These are phyloP conservation scores for Andrena praecox DNA, from an alignment of 2,888 invertebrate genomes.

Conservation along the genomic window DNA sequence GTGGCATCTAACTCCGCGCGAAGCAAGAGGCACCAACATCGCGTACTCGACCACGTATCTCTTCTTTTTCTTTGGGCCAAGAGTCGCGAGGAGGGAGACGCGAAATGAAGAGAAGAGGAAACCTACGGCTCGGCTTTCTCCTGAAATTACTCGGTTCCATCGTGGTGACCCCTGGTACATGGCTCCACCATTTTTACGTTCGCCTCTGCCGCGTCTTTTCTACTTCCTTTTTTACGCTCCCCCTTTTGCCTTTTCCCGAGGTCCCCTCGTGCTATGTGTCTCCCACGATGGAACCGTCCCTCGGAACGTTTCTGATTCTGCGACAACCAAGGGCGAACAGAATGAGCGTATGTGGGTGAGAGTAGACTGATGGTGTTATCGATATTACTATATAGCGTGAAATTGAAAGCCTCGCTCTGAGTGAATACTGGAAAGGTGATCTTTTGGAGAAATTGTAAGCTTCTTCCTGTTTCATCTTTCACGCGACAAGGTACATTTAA, in stretches of 20 bases:
- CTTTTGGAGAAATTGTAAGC: background rate
- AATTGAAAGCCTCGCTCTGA: conserved; percentile 17
- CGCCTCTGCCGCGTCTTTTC: conserved; percentile 21
- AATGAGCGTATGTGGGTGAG: conserved; percentile 20
- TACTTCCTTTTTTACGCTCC: conserved; percentile 23
- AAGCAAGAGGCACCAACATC: conserved; percentile 46
- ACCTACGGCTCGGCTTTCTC: conserved; percentile 62
- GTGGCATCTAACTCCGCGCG: conserved; percentile 60
- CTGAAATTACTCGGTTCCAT: conserved; percentile 71
- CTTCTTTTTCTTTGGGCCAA: conserved; percentile 36
- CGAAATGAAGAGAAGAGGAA: conserved; percentile 49
- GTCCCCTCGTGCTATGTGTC: conserved; percentile 14
- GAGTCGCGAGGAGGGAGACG: conserved; percentile 28
- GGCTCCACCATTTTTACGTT: conserved; percentile 45
- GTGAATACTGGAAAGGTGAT: background rate
- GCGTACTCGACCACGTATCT: conserved; percentile 62
- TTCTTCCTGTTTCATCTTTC: background rate
- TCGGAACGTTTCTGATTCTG: conserved; percentile 51
- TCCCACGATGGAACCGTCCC: conserved; percentile 17
- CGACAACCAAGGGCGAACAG: conserved; percentile 21
- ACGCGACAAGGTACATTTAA: background rate
- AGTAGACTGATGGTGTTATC: conserved; percentile 32
- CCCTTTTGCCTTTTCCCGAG: conserved; percentile 30
- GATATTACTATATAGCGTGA: conserved; percentile 41
- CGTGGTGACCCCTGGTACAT: conserved; percentile 53